Conservation (phyloP, 2,797 vertebrate species). For the Tympanoctomys barrerae region DNA sequence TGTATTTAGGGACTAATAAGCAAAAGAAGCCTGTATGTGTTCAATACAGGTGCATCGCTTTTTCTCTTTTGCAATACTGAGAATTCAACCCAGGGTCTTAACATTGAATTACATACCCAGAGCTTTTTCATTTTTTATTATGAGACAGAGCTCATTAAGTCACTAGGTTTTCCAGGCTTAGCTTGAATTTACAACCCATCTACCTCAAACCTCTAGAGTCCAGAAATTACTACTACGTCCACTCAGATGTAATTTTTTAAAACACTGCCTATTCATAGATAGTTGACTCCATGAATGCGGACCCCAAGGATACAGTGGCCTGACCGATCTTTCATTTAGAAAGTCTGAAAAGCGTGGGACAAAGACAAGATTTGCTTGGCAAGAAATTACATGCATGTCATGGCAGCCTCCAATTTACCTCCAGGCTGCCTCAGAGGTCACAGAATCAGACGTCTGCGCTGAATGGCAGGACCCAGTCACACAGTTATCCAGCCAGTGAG, state of each 20-base stretch:
- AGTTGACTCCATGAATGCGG: too few species aligned
- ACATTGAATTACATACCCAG: not conserved
- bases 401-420: not conserved
- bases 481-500: not conserved
- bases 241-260: not conserved
- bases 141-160: not conserved
- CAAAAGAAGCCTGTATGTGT: too few species aligned
- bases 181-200: not conserved
- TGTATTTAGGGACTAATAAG: not conserved
- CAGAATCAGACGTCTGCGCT: not conserved
- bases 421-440: not conserved
- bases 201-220: not conserved
- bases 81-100: not conserved
- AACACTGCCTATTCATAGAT: too few species aligned
- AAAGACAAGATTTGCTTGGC: not conserved
- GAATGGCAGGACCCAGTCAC: too few species aligned
- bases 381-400: not conserved
- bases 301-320: not conserved
- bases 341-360: not conserved
- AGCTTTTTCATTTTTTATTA: not conserved
- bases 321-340: not conserved
- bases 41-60: not conserved
- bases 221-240: not conserved
- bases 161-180: not conserved
- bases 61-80: not conserved